Conservation (phyloP, 2,113 vertebrate species). For the Artemisiospiza belli region DNA sequence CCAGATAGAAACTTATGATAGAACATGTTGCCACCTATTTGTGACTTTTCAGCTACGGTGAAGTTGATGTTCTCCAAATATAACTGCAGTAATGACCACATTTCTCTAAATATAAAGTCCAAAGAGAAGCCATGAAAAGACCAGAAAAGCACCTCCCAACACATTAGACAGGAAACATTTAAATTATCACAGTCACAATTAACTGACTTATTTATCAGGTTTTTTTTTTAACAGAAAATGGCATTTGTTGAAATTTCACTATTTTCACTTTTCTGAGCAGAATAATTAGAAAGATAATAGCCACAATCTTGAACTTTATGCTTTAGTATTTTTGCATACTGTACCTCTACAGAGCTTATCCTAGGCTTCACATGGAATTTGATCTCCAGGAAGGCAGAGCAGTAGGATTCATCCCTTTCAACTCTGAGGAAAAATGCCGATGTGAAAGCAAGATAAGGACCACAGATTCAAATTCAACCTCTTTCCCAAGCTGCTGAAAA, state of each 20-base stretch:
- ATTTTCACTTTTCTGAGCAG: neutral
- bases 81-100: neutral
- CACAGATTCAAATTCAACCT: neutral
- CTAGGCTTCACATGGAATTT: neutral
- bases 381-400: neutral
- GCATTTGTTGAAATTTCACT: neutral
- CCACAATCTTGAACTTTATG: neutral
- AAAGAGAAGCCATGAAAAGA: neutral
- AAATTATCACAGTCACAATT: neutral
- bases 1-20: neutral
- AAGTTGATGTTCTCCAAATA: neutral
- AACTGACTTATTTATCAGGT: accelerated
- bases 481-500: neutral
- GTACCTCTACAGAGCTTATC: neutral
- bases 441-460: neutral
- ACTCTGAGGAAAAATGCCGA: neutral
- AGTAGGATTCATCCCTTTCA: neutral
- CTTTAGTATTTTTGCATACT: neutral
- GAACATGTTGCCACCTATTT: neutral
- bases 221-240: neutral
- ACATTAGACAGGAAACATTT: neutral
- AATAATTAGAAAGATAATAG: neutral
- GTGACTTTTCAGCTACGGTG: neutral
- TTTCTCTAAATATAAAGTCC: neutral
- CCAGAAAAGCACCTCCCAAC: neutral